Conservation (phyloP, 2,113 vertebrate species). For the Nansenia antarctica region DNA sequence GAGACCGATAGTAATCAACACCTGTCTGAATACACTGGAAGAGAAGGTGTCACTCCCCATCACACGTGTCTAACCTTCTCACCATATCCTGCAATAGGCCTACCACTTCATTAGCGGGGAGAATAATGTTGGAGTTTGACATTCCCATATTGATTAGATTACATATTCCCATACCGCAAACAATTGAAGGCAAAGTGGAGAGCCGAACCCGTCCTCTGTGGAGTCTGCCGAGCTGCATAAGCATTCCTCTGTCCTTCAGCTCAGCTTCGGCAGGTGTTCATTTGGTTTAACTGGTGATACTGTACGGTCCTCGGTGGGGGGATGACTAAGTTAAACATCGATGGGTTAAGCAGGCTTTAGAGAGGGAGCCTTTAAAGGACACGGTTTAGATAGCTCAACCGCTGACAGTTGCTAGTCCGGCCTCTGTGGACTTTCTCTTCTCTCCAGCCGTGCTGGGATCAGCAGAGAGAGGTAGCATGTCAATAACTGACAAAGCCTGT, state of each 20-base stretch:
- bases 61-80: neutral
- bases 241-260: neutral
- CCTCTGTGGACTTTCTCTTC: neutral
- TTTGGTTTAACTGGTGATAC: neutral
- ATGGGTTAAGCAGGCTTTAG: constrained; percentile 31
- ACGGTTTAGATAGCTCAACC: neutral
- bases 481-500: constrained; percentile 69
- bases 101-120: neutral
- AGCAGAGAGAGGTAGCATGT: constrained; percentile 38
- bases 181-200: neutral
- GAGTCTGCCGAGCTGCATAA: neutral
- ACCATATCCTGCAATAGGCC: neutral
- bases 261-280: neutral
- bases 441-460: neutral
- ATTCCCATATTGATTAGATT: neutral
- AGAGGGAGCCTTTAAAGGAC: constrained; percentile 4
- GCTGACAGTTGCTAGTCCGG: constrained; percentile 13
- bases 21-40: too few species aligned
- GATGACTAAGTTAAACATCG: neutral
- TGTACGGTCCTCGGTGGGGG: neutral
- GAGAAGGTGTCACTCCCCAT: too few species aligned
- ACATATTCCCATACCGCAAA: neutral
- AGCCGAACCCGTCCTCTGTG: neutral
- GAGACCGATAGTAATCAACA: too few species aligned
- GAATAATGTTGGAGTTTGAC: neutral